phyloP scores from a whole-genome alignment of 35 echinoderm and acorn worm genomes.

The Patiria miniata region DNA sequence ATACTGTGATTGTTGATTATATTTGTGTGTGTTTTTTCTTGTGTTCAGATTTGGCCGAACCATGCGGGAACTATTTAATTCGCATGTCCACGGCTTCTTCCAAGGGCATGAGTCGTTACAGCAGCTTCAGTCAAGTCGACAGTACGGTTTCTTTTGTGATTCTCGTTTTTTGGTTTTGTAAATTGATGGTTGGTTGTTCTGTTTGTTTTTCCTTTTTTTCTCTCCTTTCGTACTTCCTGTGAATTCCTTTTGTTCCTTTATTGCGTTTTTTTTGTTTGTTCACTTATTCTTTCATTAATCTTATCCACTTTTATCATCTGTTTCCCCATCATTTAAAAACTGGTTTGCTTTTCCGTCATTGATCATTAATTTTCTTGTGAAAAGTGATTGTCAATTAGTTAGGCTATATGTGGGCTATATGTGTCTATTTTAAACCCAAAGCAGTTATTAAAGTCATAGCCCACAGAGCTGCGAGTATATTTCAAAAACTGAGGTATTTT shows the following conservation, averaged over 20 bases:
- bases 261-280: not conserved
- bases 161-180: not conserved
- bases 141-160: not conserved
- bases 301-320: not conserved
- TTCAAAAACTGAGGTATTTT: not conserved
- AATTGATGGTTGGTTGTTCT: not conserved
- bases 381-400: too few relatives aligned
- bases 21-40: too few relatives aligned
- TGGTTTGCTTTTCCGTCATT: too few relatives aligned
- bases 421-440: too few relatives aligned
- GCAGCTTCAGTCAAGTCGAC: not conserved
- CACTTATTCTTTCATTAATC: not conserved
- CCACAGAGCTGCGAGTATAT: not conserved
- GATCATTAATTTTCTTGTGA: too few relatives aligned
- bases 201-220: not conserved
- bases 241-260: not conserved
- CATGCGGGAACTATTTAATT: not conserved
- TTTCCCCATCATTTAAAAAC: not conserved
- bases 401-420: too few relatives aligned
- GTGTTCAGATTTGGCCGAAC: not conserved
- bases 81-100: not conserved
- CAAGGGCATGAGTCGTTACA: slow-evolving; percentile 4
- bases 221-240: not conserved
- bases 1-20: too few relatives aligned
- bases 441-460: too few relatives aligned